Evolutionary conservation across 23 tunicate genomes (phyloP).

Genomic region (Trididemnum miniatum): DNA sequence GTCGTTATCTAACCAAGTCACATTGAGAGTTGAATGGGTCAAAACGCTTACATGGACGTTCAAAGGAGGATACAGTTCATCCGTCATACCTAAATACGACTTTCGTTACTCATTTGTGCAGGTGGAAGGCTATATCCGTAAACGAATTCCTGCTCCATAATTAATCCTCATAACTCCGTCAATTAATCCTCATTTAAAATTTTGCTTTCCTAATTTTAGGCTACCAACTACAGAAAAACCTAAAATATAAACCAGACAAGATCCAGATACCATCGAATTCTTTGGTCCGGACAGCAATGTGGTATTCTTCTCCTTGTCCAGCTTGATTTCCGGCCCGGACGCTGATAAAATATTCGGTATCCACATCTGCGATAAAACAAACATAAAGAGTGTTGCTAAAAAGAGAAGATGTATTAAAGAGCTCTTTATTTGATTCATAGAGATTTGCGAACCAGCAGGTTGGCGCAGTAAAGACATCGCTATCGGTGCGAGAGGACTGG

Average conservation of each 20-base stretch:
- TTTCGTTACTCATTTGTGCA: neutral
- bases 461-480: no score
- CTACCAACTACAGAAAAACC: neutral
- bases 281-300: slow-evolving; percentile 29
- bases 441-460: no score
- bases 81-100: slow-evolving; percentile 15
- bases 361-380: no score
- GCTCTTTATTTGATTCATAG: no score
- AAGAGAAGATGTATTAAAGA: no score
- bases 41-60: slow-evolving; percentile 48
- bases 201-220: slow-evolving; percentile 16
- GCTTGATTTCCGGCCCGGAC: slow-evolving; percentile 41
- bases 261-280: slow-evolving; percentile 24
- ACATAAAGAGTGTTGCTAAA: no score
- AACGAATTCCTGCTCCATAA: neutral
- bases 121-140: neutral
- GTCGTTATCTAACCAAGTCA: slow-evolving; percentile 54
- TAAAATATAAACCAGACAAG: neutral
- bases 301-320: slow-evolving; percentile 35
- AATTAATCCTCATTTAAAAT: neutral
- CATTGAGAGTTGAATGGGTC: slow-evolving; percentile 56
- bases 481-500: no score
- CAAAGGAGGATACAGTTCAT: slow-evolving; percentile 63
- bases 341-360: slow-evolving; percentile 48
- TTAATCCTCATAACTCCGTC: neutral